Conservation (phyloP, 2,113 vertebrate genomes). For the Leptobrachium ailaonicum region DNA sequence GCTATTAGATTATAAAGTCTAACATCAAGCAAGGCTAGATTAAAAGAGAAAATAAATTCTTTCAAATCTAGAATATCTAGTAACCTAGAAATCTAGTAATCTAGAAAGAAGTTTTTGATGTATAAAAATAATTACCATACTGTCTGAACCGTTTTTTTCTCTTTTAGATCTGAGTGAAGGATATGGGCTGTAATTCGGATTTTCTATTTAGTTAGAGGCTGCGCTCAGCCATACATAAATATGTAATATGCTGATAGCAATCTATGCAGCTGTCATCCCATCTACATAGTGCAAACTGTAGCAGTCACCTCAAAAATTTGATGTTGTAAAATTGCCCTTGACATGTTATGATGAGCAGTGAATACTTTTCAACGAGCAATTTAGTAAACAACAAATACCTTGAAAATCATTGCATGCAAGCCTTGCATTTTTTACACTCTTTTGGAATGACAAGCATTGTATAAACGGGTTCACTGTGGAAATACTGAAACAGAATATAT, state of each 20-base stretch:
- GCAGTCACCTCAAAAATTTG: slow-evolving; percentile 23
- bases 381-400: slow-evolving; percentile 22
- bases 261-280: slow-evolving; percentile 17
- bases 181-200: slow-evolving; percentile 1
- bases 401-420: neutral
- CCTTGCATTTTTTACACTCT: neutral
- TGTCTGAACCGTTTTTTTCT: slow-evolving; percentile 32
- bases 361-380: slow-evolving; percentile 21
- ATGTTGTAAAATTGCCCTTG: slow-evolving; percentile 52
- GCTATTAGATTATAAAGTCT: slow-evolving; percentile 12
- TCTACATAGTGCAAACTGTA: slow-evolving; percentile 12
- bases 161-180: slow-evolving; percentile 18
- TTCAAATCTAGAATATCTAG: neutral
- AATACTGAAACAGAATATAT: neutral
- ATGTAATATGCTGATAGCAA: slow-evolving; percentile 31
- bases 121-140: slow-evolving; percentile 45
- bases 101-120: slow-evolving; percentile 40
- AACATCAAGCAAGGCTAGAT: slow-evolving; percentile 14
- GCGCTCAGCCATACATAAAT: slow-evolving; percentile 37
- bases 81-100: slow-evolving; percentile 23
- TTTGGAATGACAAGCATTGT: too few species aligned
- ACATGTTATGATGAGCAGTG: slow-evolving; percentile 36
- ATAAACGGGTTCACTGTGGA: neutral
- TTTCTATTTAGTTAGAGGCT: slow-evolving; percentile 25
- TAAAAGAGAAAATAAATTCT: slow-evolving; percentile 12